phyloP scores from a whole-genome alignment of 1,140 invertebrate species.

The Nasonia longicornis region DNA sequence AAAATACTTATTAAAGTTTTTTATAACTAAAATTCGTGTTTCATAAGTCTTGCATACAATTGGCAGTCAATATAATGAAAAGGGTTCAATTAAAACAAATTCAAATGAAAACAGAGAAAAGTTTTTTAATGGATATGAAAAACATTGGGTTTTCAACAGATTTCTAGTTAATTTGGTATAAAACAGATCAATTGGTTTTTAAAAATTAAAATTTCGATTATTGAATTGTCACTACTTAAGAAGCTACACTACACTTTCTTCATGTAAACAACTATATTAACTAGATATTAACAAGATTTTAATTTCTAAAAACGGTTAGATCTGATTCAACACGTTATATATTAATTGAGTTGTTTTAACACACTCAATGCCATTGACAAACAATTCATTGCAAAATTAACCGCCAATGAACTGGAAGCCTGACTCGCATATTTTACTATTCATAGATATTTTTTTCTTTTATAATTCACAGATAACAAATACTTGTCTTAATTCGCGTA shows the following conservation, averaged over 20 bases:
- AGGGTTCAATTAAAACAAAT: not conserved
- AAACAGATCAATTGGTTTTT: constrained; percentile 21
- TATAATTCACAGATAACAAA: constrained; percentile 37
- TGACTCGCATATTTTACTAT: constrained; percentile 33
- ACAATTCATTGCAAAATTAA: constrained; percentile 40
- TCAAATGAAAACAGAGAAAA: constrained; percentile 19
- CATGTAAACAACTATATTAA: constrained; percentile 5
- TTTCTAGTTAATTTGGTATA: constrained; percentile 11
- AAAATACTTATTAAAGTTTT: not conserved
- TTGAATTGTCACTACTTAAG: not conserved
- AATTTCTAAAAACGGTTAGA: constrained; percentile 41
- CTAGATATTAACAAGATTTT: not conserved
- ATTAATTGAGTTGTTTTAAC: not conserved
- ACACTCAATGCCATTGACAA: not conserved
- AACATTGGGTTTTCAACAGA: constrained; percentile 3
- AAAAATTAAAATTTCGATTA: constrained; percentile 29
- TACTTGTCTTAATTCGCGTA: constrained; percentile 21
- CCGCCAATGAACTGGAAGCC: constrained; percentile 39
- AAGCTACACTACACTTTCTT: not conserved
- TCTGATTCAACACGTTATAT: constrained; percentile 11
- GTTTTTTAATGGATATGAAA: constrained; percentile 24
- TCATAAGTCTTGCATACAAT: not conserved
- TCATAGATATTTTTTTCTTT: constrained; percentile 36
- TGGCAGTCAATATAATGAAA: not conserved
- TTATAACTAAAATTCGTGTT: not conserved